Evolutionary conservation across 2,113 vertebrate species (phyloP).

Genomic region (Gopherus flavomarginatus): DNA sequence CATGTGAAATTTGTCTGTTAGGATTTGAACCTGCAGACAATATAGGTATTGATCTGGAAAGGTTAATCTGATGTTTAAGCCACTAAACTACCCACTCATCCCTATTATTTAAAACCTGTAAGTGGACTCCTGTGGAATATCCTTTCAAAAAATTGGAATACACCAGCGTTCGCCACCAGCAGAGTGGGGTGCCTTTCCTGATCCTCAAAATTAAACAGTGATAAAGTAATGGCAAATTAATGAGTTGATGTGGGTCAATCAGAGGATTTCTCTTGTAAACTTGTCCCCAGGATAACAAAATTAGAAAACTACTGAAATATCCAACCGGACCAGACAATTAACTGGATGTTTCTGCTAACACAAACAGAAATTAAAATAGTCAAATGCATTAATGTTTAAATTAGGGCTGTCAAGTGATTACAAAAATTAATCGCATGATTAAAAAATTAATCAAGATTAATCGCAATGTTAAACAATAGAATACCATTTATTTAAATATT

Average conservation of each 20-base stretch:
- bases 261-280: background rate
- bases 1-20: background rate
- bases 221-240: background rate
- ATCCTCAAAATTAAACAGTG: background rate
- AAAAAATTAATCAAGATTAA: too few species aligned
- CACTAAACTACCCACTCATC: background rate
- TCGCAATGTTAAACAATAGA: too few species aligned
- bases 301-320: background rate
- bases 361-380: background rate
- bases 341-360: background rate
- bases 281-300: background rate
- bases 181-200: background rate
- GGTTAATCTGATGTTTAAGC: background rate
- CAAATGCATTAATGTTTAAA: background rate
- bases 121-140: background rate
- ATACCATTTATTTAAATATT: too few species aligned
- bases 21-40: slow-evolving; percentile 15
- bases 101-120: background rate
- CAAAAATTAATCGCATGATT: too few species aligned
- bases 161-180: background rate
- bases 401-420: too few species aligned
- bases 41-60: background rate
- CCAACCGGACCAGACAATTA: background rate
- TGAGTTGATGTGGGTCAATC: background rate
- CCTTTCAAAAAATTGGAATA: background rate